These are phyloP conservation scores for Drosophila fungiperda DNA, from an alignment of 2,888 invertebrate genomes.

Conservation along the genomic window DNA sequence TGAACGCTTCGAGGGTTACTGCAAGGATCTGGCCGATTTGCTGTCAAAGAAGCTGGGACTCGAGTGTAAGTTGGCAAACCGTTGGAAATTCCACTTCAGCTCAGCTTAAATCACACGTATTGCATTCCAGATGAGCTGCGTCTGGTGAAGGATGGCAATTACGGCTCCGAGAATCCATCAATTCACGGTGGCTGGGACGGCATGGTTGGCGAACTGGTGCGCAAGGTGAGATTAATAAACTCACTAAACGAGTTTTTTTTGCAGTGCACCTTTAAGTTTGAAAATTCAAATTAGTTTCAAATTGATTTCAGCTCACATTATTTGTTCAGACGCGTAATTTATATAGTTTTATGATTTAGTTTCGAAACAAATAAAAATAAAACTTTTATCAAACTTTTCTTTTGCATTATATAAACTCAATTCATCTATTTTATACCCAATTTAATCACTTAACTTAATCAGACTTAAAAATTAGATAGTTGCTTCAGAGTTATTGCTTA, in stretches of 20 bases:
- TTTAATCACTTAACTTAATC: too few species aligned
- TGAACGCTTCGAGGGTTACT: constrained; percentile 94
- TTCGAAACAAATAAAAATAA: too few species aligned
- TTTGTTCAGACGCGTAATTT: too few species aligned
- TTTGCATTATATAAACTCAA: not conserved
- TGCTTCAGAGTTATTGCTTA: not conserved
- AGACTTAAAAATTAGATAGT: not conserved
- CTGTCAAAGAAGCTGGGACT: constrained; percentile 92
- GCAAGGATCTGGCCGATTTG: constrained; percentile 94
- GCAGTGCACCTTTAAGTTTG: not conserved
- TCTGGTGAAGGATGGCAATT: constrained; percentile 93
- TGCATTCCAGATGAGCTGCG: constrained; percentile 90
- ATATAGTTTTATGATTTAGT: too few species aligned
- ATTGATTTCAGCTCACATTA: too few species aligned
- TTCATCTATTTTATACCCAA: not conserved
- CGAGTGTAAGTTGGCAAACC: constrained; percentile 89
- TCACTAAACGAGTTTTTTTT: not conserved
- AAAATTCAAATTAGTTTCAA: too few species aligned
- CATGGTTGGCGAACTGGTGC: constrained; percentile 93
- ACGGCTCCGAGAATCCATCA: constrained; percentile 91
- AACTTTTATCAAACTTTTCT: too few species aligned
- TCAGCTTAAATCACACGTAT: constrained; percentile 34
- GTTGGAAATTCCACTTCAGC: not conserved
- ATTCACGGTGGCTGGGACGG: constrained; percentile 94
- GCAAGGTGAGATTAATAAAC: constrained; percentile 89